phyloP scores from a whole-genome alignment of 2,888 invertebrate genomes.

The Scaptomyza caliginosa region DNA sequence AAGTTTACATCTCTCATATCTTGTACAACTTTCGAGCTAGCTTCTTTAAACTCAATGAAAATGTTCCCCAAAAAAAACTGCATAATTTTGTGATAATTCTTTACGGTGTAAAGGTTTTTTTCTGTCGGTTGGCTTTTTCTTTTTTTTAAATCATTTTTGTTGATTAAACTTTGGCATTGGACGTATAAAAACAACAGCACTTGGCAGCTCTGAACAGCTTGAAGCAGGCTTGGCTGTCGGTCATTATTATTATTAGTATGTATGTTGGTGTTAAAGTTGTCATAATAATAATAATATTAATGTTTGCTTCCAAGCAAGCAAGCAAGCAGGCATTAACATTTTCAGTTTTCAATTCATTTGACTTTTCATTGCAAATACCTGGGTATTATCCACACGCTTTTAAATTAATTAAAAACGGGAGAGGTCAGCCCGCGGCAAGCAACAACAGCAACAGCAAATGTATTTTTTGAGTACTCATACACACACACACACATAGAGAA shows the following conservation, averaged over 20 bases:
- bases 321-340: slow-evolving; percentile 70
- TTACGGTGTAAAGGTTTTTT: too few species aligned
- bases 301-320: slow-evolving; percentile 56
- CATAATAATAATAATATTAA: too few species aligned
- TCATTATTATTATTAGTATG: slow-evolving; percentile 34
- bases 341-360: slow-evolving; percentile 78
- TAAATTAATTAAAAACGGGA: slow-evolving; percentile 81
- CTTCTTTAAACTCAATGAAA: too few species aligned
- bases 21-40: too few species aligned
- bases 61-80: too few species aligned
- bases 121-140: too few species aligned
- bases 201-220: slow-evolving; percentile 34
- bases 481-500: too few species aligned
- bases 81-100: too few species aligned
- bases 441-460: slow-evolving; percentile 6
- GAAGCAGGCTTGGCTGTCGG: slow-evolving; percentile 32
- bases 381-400: slow-evolving; percentile 82
- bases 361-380: slow-evolving; percentile 74
- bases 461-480: slow-evolving; percentile 20
- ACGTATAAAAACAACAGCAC: slow-evolving; percentile 65
- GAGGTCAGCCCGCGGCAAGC: slow-evolving; percentile 36
- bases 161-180: slow-evolving; percentile 60
- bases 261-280: slow-evolving; percentile 28
- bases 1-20: too few species aligned
- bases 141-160: too few species aligned